Percentiles rank a stretch among this genome's conserved stretches.
Conservation (phyloP, 2,113 vertebrate genomes). For the Dryoscopus gambensis region DNA sequence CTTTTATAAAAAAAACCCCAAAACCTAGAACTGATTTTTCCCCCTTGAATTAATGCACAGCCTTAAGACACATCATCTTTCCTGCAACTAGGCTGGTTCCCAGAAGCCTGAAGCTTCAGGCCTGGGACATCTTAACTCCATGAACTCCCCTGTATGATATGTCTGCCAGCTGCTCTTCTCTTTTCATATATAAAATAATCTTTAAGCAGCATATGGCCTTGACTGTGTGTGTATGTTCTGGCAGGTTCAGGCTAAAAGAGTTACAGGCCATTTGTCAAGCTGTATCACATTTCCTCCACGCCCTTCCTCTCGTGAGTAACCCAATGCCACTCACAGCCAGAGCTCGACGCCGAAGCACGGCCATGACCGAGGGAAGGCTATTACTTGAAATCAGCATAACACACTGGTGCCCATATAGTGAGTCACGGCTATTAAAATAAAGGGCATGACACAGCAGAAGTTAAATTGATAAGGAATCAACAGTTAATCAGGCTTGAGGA, state of each 20-base stretch:
- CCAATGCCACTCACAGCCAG: neutral
- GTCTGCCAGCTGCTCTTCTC: conserved; percentile 35
- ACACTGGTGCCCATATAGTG: rapidly evolving
- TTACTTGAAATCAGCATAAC: neutral
- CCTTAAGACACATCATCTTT: neutral
- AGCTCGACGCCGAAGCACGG: neutral
- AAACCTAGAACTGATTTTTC: neutral
- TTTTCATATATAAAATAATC: conserved; percentile 37
- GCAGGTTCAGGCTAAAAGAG: conserved; percentile 51
- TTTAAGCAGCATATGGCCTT: conserved; percentile 54
- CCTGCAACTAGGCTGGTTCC: neutral
- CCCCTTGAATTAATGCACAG: neutral
- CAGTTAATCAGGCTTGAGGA: neutral
- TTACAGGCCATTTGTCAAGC: conserved; percentile 64
- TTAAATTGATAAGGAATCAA: neutral
- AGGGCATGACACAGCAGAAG: conserved; percentile 10
- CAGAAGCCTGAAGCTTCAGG: neutral
- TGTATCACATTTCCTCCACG: conserved; percentile 67
- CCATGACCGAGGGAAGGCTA: neutral
- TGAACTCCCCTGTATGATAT: neutral
- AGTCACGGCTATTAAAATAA: neutral
- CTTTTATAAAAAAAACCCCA: neutral
- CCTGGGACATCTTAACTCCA: neutral
- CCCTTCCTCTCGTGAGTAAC: conserved; percentile 65
- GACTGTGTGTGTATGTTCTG: conserved; percentile 8